These are phyloP conservation scores for Sebastes hubbsi DNA, from an alignment of 2,797 vertebrate species.

Conservation along the genomic window DNA sequence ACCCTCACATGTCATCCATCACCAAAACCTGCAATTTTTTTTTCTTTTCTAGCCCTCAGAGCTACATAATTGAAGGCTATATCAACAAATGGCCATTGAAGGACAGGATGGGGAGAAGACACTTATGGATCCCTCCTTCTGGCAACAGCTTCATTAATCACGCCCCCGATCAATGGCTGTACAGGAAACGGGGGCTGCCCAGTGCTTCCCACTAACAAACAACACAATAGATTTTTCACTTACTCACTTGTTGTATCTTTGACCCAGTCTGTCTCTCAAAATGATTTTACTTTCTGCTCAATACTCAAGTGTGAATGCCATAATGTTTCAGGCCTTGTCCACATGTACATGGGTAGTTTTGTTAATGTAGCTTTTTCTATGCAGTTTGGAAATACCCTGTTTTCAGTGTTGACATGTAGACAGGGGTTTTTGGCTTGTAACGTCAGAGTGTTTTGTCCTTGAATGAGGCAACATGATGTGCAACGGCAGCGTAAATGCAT, in stretches of 20 bases:
- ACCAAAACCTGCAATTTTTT: neutral
- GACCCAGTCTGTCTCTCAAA: conserved; percentile 28
- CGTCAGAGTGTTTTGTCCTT: too few relatives aligned
- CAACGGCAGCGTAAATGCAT: too few relatives aligned
- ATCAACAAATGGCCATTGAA: conserved; percentile 54
- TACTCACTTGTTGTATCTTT: conserved; percentile 48
- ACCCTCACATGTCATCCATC: neutral
- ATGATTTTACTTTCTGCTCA: conserved; percentile 27
- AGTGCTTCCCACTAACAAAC: conserved; percentile 41
- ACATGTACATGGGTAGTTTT: neutral
- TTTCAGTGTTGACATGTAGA: too few relatives aligned
- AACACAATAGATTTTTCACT: conserved; percentile 53
- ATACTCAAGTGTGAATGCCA: neutral
- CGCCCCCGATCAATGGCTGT: conserved; percentile 52
- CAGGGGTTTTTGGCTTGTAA: too few relatives aligned
- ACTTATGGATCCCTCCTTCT: conserved; percentile 56
- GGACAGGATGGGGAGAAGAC: conserved; percentile 45
- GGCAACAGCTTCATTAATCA: conserved; percentile 73
- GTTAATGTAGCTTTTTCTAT: too few relatives aligned
- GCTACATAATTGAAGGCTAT: neutral
- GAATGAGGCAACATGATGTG: too few relatives aligned
- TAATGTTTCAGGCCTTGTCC: neutral
- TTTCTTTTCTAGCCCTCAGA: neutral
- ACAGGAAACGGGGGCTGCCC: conserved; percentile 53
- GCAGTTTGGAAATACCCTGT: too few relatives aligned